These are phyloP conservation scores for Xerus inauris DNA, from an alignment of 2,113 vertebrate species.

Conservation along the genomic window DNA sequence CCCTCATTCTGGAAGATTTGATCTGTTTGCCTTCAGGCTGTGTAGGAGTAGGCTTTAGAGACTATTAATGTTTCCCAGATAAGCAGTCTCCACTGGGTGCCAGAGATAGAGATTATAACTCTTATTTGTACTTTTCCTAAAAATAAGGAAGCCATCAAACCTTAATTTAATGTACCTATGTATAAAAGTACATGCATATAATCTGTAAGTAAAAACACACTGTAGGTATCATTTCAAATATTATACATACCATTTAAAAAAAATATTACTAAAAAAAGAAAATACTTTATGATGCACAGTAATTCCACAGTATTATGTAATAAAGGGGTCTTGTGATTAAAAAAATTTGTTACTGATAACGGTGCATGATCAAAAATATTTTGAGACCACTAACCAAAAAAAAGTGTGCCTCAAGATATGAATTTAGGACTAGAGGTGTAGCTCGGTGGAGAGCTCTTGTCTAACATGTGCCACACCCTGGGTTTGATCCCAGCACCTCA, in stretches of 20 bases:
- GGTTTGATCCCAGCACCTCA: not conserved
- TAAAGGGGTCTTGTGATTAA: too few species aligned
- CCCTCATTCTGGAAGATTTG: not conserved
- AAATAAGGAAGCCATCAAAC: not conserved
- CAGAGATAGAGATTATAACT: not conserved
- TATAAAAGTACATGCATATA: not conserved
- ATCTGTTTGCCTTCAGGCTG: not conserved
- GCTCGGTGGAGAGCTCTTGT: not conserved
- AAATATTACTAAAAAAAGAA: not conserved
- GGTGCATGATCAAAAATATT: not conserved
- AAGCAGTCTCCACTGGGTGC: not conserved
- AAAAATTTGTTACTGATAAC: not conserved
- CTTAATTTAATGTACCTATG: not conserved
- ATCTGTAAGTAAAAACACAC: not conserved
- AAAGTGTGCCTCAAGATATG: not conserved
- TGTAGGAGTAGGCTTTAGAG: not conserved
- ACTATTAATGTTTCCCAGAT: not conserved
- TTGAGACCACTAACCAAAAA: not conserved
- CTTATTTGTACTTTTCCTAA: constrained; percentile 15
- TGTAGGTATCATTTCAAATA: not conserved
- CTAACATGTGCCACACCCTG: not conserved
- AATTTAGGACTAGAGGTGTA: not conserved
- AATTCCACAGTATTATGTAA: too few species aligned
- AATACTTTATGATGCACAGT: too few species aligned
- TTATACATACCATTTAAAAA: not conserved